Evolutionary conservation across 2,797 vertebrate genomes (phyloP).

Genomic region (Helostoma temminkii): DNA sequence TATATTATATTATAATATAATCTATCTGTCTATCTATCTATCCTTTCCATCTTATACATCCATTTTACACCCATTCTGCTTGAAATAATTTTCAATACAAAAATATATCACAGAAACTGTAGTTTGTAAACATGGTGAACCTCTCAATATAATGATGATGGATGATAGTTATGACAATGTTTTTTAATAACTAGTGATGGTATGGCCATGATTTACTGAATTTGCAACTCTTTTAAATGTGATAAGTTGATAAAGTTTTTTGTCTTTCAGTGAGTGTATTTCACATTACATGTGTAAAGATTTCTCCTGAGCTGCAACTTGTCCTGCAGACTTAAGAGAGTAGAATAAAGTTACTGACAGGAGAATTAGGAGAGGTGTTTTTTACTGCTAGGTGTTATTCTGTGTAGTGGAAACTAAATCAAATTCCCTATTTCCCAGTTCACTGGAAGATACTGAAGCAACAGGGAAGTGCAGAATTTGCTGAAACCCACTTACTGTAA

Average conservation of each 20-base stretch:
- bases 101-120: too few relatives aligned
- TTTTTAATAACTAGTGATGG: too few relatives aligned
- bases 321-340: conserved; percentile 27
- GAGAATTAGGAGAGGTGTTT: conserved; percentile 24
- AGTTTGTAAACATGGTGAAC: too few relatives aligned
- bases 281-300: conserved; percentile 8
- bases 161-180: background rate
- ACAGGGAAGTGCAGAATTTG: conserved; percentile 20
- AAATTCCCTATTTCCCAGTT: conserved; percentile 46
- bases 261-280: background rate
- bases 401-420: conserved; percentile 30
- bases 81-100: too few relatives aligned
- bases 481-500: conserved; percentile 18
- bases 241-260: conserved; percentile 3
- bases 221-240: background rate
- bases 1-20: too few relatives aligned
- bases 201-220: background rate
- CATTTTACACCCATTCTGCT: too few relatives aligned
- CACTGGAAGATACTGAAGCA: conserved; percentile 30
- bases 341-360: conserved; percentile 11
- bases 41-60: too few relatives aligned
- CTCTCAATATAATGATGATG: too few relatives aligned
- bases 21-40: too few relatives aligned
- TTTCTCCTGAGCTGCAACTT: conserved; percentile 21
- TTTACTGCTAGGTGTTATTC: conserved; percentile 14